Evolutionary conservation across 2,113 vertebrate species (phyloP).

Genomic region (Tachuris rubrigastra): DNA sequence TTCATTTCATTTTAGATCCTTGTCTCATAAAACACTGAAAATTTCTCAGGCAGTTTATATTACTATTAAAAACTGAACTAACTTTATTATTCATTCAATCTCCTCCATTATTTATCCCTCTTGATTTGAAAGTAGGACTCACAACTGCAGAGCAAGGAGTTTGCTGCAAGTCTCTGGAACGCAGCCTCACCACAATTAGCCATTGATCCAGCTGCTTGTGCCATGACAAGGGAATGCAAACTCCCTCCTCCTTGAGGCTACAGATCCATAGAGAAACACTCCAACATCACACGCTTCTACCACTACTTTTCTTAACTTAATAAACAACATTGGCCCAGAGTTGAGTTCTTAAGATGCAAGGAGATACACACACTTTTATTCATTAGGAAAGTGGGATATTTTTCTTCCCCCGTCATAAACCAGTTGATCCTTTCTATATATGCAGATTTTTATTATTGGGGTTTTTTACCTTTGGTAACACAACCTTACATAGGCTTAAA

Average conservation of each 20-base stretch:
- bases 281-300: conserved; percentile 25
- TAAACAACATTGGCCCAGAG: neutral
- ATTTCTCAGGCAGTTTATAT: neutral
- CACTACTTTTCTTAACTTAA: conserved; percentile 23
- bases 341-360: conserved; percentile 3
- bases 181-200: conserved; percentile 41
- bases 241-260: conserved; percentile 61
- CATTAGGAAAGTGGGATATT: neutral
- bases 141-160: neutral
- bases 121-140: conserved; percentile 32
- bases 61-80: conserved; percentile 23
- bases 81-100: conserved; percentile 39
- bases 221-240: conserved; percentile 11
- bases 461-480: neutral
- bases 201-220: conserved; percentile 35
- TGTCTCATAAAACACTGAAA: neutral
- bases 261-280: conserved; percentile 29
- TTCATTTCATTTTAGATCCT: neutral
- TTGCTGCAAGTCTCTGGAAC: conserved; percentile 40
- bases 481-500: neutral
- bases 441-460: neutral
- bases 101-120: conserved; percentile 37
- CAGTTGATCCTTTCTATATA: neutral
- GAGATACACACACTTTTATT: neutral
- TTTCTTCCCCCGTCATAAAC: neutral